Evolutionary conservation across 1,140 invertebrate species (phyloP).

Genomic region (Oncopodura yosiiana): DNA sequence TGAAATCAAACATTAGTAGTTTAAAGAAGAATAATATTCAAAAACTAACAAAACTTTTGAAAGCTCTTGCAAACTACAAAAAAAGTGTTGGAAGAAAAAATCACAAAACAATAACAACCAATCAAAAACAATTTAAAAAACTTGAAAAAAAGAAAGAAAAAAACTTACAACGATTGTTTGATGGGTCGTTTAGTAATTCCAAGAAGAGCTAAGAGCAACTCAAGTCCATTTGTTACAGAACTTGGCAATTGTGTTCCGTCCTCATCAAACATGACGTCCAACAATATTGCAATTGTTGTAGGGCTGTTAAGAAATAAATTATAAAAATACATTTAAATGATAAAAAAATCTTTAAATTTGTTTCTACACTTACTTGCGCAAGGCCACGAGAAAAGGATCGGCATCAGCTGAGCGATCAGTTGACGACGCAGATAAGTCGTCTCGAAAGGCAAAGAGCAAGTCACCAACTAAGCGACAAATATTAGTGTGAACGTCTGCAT

Average conservation of each 20-base stretch:
- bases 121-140: neutral
- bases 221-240: slow-evolving; percentile 28
- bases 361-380: slow-evolving; percentile 21
- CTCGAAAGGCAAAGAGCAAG: slow-evolving; percentile 34
- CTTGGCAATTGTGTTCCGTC: slow-evolving; percentile 8
- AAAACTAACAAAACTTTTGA: neutral
- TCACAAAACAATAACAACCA: neutral
- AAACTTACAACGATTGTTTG: neutral
- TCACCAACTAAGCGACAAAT: slow-evolving; percentile 30
- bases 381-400: slow-evolving; percentile 32
- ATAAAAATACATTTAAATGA: neutral
- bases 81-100: neutral
- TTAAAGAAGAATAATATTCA: no score
- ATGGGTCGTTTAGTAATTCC: slow-evolving; percentile 25
- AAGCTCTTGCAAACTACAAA: neutral
- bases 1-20: no score
- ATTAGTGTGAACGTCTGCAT: slow-evolving; percentile 10
- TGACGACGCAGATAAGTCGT: slow-evolving; percentile 31
- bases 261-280: slow-evolving; percentile 17
- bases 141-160: neutral
- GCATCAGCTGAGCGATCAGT: slow-evolving; percentile 25
- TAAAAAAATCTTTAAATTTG: neutral
- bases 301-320: slow-evolving; percentile 16
- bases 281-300: slow-evolving; percentile 17
- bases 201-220: slow-evolving; percentile 28